A percentile compares a stretch with the other conserved stretches of the same genome.
Conservation (phyloP, 2,888 invertebrate genomes). For the Homarus gammarus region DNA sequence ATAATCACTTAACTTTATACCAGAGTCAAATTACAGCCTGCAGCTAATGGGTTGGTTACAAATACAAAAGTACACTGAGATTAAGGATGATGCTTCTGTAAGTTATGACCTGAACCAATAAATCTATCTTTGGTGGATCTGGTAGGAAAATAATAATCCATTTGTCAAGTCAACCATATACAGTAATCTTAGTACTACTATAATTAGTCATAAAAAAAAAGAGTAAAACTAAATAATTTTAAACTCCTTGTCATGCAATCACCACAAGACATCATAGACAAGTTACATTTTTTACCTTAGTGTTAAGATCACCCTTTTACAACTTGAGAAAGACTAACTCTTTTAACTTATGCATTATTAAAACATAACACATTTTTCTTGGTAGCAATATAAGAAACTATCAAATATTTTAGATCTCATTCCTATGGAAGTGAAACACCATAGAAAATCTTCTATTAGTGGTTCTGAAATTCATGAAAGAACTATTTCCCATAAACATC, state of each 20-base stretch:
- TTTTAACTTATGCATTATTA: conserved; percentile 50
- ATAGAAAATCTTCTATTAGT: neutral
- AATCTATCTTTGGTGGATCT: neutral
- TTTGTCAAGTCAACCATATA: neutral
- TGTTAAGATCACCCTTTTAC: conserved; percentile 36
- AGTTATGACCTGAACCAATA: neutral
- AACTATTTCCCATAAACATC: neutral
- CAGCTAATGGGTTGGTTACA: neutral
- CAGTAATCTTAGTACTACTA: conserved; percentile 27
- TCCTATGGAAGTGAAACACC: neutral
- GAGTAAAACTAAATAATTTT: neutral
- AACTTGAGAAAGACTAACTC: neutral
- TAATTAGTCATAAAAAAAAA: conserved; percentile 10
- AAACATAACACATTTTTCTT: conserved; percentile 56
- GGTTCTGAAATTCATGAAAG: neutral
- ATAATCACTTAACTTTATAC: conserved; percentile 9
- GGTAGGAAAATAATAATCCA: neutral
- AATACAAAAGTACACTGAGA: neutral
- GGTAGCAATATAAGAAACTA: conserved; percentile 35
- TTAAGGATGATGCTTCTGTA: neutral
- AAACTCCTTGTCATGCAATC: conserved; percentile 22
- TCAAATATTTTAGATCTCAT: too few species aligned
- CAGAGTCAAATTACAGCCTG: conserved; percentile 18
- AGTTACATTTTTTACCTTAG: conserved; percentile 42
- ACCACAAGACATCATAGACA: conserved; percentile 53